A percentile compares a stretch with the other conserved stretches of the same genome.
phyloP scores from a whole-genome alignment of 1,140 invertebrate species.

The Hyposmocoma kahamanoa region DNA sequence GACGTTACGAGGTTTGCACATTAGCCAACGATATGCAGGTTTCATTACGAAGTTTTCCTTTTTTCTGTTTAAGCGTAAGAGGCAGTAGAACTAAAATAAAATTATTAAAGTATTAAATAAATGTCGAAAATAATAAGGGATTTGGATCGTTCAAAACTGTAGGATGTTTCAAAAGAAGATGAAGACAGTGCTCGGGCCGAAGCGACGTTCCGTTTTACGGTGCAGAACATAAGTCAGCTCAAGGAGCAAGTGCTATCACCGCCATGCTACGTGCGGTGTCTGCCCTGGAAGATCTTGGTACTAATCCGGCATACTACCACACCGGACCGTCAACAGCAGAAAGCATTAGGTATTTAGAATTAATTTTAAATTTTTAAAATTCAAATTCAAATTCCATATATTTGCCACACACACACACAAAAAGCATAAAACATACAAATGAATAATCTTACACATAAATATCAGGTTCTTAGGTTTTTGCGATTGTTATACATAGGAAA shows the following conservation, averaged over 20 bases:
- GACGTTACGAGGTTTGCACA: neutral
- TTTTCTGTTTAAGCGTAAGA: neutral
- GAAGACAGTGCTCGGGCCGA: slow-evolving; percentile 93
- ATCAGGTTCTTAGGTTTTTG: too few species aligned
- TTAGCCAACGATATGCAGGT: neutral
- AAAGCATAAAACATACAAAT: too few species aligned
- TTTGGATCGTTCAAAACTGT: too few species aligned
- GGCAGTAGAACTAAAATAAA: neutral
- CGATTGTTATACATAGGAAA: too few species aligned
- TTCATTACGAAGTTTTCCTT: neutral
- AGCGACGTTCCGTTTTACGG: slow-evolving; percentile 91
- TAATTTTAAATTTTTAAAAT: too few species aligned
- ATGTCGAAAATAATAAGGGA: too few species aligned
- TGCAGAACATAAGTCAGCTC: slow-evolving; percentile 91
- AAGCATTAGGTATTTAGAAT: slow-evolving; percentile 88
- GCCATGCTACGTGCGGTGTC: slow-evolving; percentile 93
- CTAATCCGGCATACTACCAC: slow-evolving; percentile 88
- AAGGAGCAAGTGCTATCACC: slow-evolving; percentile 93
- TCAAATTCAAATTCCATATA: too few species aligned
- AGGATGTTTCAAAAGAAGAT: slow-evolving; percentile 71
- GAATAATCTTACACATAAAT: too few species aligned
- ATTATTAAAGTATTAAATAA: too few species aligned
- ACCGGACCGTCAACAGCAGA: slow-evolving; percentile 80
- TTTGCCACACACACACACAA: too few species aligned
- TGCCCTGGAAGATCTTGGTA: slow-evolving; percentile 99